Evolutionary conservation across 2,888 invertebrate genomes (phyloP).

Genomic region (Frankliniella intonsa): DNA sequence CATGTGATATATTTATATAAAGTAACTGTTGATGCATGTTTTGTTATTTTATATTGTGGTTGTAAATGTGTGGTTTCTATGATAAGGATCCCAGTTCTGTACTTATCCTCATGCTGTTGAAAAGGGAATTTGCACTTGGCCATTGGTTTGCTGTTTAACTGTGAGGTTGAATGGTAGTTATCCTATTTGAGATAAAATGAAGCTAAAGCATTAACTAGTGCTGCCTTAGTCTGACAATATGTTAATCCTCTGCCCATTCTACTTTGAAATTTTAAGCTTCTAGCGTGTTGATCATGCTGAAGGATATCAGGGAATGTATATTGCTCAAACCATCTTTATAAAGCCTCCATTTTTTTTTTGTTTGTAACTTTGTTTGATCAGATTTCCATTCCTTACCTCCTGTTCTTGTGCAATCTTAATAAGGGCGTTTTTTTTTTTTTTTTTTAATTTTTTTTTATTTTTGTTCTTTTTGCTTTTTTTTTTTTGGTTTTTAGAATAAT

Average conservation of each 20-base stretch:
- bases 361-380: too few relatives aligned
- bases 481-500: too few relatives aligned
- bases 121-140: background rate
- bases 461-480: too few relatives aligned
- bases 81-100: background rate
- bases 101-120: background rate
- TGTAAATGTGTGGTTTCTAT: conserved; percentile 16
- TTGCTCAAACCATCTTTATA: background rate
- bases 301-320: background rate
- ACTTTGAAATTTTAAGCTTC: background rate
- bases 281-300: background rate
- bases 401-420: background rate
- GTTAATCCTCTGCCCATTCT: conserved; percentile 3
- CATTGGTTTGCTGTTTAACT: background rate
- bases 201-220: conserved; percentile 1
- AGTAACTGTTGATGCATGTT: conserved; percentile 25
- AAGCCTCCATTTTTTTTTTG: background rate
- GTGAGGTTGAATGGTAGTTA: background rate
- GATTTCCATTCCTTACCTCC: too few relatives aligned
- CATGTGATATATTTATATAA: conserved; percentile 27
- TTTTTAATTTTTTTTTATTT: background rate
- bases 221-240: conserved; percentile 15
- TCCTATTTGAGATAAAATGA: background rate
- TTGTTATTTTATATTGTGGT: conserved; percentile 25
- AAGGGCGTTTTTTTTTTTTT: background rate